These are phyloP conservation scores for Lamellibrachia luymesi DNA, from an alignment of 1,140 invertebrate species.

Conservation along the genomic window DNA sequence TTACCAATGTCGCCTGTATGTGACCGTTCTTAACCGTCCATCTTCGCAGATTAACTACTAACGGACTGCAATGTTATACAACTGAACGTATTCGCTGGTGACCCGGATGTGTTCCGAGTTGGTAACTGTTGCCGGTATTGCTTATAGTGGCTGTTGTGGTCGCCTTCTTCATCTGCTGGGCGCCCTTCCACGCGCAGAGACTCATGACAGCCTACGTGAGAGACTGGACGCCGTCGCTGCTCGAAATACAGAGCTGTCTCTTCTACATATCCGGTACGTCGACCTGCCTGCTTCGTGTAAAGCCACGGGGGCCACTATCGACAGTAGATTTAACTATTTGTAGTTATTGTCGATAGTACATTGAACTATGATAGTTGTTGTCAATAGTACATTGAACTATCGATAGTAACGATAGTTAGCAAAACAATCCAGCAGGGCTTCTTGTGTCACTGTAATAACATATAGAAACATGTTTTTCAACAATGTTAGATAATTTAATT, in stretches of 20 bases:
- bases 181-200: slow-evolving; percentile 87
- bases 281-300: neutral
- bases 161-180: slow-evolving; percentile 91
- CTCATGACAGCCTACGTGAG: slow-evolving; percentile 72
- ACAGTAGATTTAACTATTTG: no score
- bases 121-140: slow-evolving; percentile 10
- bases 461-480: neutral
- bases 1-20: no score
- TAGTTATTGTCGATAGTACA: no score
- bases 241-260: slow-evolving; percentile 36
- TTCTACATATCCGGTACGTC: slow-evolving; percentile 45
- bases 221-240: slow-evolving; percentile 35
- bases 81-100: neutral
- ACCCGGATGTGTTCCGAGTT: neutral
- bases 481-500: neutral
- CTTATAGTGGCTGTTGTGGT: slow-evolving; percentile 82
- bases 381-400: no score
- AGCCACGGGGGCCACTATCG: neutral
- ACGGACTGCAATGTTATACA: no score
- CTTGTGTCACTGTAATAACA: neutral
- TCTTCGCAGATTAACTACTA: no score
- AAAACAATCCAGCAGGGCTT: neutral
- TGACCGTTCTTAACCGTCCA: no score
- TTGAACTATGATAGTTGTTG: no score
- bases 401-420: no score